Evolutionary conservation across 2,888 invertebrate genomes (phyloP).

Genomic region (Drosophila eohydei): DNA sequence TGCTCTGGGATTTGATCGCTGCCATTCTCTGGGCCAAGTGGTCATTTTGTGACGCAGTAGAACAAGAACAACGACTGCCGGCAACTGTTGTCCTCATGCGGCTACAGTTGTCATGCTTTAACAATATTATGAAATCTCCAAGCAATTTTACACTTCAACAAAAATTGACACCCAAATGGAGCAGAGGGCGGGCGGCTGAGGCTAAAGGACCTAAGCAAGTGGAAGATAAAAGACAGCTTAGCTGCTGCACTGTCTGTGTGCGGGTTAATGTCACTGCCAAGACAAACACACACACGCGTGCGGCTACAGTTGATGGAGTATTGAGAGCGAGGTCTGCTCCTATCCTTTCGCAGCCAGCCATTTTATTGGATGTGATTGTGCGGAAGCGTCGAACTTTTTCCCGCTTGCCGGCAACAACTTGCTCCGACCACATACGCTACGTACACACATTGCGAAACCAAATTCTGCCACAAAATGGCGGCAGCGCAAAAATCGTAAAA

Average conservation of each 20-base stretch:
- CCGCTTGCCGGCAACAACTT: conserved; percentile 51
- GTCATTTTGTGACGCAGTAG: conserved; percentile 49
- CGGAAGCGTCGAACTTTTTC: conserved; percentile 74
- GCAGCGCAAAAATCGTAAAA: conserved; percentile 50
- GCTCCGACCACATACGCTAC: conserved; percentile 22
- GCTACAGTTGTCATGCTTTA: conserved; percentile 55
- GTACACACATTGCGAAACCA: conserved; percentile 54
- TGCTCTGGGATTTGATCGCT: conserved; percentile 45
- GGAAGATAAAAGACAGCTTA: conserved; percentile 73
- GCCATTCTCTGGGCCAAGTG: conserved; percentile 30
- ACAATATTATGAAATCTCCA: conserved; percentile 76
- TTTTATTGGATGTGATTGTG: conserved; percentile 80
- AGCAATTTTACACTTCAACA: conserved; percentile 78
- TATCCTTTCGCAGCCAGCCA: conserved; percentile 49
- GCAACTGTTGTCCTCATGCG: conserved; percentile 46
- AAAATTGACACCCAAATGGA: conserved; percentile 71
- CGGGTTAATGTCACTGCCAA: conserved; percentile 27
- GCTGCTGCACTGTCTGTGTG: conserved; percentile 22
- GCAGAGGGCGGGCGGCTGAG: not conserved
- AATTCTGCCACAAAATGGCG: conserved; percentile 65
- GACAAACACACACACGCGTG: conserved; percentile 58
- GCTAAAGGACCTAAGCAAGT: conserved; percentile 63
- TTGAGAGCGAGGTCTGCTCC: conserved; percentile 24
- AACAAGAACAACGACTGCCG: conserved; percentile 13
- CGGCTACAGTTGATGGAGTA: conserved; percentile 61